Conservation (phyloP, 2,797 vertebrate species). For the Macropus fuliginosus region DNA sequence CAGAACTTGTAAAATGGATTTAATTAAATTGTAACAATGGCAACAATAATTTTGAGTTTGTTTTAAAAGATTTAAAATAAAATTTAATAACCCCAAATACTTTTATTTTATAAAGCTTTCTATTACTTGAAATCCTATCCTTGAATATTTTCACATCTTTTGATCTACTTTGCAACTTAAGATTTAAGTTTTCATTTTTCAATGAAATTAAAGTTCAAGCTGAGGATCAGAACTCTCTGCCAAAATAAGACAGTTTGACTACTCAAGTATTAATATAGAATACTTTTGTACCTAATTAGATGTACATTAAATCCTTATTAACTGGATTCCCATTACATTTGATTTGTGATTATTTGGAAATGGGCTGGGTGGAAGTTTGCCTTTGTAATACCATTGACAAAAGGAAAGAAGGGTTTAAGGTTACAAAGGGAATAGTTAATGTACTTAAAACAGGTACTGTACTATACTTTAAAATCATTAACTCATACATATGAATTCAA, state of each 20-base stretch:
- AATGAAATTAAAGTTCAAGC: neutral
- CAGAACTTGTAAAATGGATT: neutral
- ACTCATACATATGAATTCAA: neutral
- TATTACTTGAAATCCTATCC: neutral
- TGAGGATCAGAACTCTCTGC: neutral
- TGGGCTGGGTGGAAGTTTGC: neutral
- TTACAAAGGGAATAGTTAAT: neutral
- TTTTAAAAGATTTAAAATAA: neutral
- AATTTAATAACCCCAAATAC: accelerated
- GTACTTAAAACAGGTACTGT: neutral
- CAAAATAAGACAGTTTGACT: neutral
- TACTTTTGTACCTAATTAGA: neutral
- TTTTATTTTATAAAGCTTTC: neutral
- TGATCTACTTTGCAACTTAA: neutral
- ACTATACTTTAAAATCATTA: neutral
- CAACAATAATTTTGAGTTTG: neutral
- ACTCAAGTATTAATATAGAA: neutral
- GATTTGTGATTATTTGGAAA: neutral
- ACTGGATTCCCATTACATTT: neutral
- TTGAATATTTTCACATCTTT: neutral
- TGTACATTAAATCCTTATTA: neutral
- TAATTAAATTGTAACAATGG: neutral
- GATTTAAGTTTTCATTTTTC: neutral
- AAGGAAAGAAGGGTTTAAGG: neutral
- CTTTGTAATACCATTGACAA: neutral